Base-by-base conservation (phyloP, 2,113 vertebrate species). In the Tringa solitaria region DNA sequence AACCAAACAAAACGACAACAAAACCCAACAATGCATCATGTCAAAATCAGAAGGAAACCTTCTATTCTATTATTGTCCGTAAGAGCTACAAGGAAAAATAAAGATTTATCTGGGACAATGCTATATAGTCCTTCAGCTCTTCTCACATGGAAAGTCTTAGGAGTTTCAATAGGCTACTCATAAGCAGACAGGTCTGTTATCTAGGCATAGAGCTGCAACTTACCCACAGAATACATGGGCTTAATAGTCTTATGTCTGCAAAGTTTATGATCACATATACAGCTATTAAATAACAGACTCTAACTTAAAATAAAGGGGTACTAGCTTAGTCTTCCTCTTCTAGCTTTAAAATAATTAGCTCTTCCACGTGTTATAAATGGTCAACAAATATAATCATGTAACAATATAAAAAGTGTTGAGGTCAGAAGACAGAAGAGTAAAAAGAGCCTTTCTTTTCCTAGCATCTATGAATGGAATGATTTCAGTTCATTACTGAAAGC, bases 401-500 rank as follows among this genome's bases (percentile, higher is more conserved):
- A 85, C 51, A 93, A 88, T 80, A 74, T 74, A 68, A 95, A 91
- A 92, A 96, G 87, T 82, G 51, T 65, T 84, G 82, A 90, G 76
- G 76, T 96, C 77, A 79, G 65, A 90, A 74, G 57, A 86, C 22
- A 95, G 69, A 65, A 88, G 82, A 93, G 69, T 90, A 92, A 77
- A 93, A 97, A 89, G 41, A 93, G n/a, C 18, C 9, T 87, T 92
- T 76, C 33, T 70, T 24, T 11, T 28, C 33, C 78, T 93, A 95
- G 65, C 84, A 60, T 95, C 53, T 91, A 95, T 80, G 63, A 96
- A 96, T 97, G 97, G 97, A 97, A 98, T 98, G 96, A 96, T 97
- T 98, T 97, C 96, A 93, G 94, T 97, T 97, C 91, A 79, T 95
- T 97, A 97, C 85, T 96, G 96, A 97, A 97, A 96, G 89, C 77